Evolutionary conservation across 1,140 invertebrate species (phyloP), one percentile per base, ranked within the genome.

Genomic region (Musca domestica): DNA sequence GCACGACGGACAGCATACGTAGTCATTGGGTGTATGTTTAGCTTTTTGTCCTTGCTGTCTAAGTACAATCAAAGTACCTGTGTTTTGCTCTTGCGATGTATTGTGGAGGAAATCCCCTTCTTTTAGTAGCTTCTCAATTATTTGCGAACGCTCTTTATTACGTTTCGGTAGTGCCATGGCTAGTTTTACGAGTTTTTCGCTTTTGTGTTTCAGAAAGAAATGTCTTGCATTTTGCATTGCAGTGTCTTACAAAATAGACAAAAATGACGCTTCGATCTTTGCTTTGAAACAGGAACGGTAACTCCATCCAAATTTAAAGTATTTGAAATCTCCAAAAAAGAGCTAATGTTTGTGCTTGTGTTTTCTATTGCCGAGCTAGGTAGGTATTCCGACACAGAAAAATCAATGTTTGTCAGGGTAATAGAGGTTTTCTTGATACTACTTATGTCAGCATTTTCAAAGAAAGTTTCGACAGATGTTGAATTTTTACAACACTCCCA

Each of bases 61-160:
- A 30, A 23, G 15, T 27, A 58, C 54, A 58, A 30, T 58, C n/a
- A 58, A 30, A n/a, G 27, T 17, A 14, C 52, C 52, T 14, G 22
- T 56, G n/a, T 56, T 56, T 12, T 25, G n/a, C 23, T 56, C n/a
- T 19, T 23, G 10, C 9, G 23, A 27, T 14, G 52, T 30, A n/a
- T 56, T 56, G n/a, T 56, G 52, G 12, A 56, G 10, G 27, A 58
- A 58, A 58, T 58, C 54, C 15, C 54, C 54, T 30, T 58, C n/a
- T 30, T 58, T 58, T 58, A 22, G 17, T 58, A 58, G 19, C 27
- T 27, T 14, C 15, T 58, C 17, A n/a, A 58, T 30, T 58, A 58
- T 58, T n/a, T 58, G 15, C 27, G 15, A 15, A 27, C 23, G 54
- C 27, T 58, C 25, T 25, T 27, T 58, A 17, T 15, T 30, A n/a